Base-by-base conservation (phyloP, 2,888 invertebrate genomes). In the Macrosoma leucophasiata region DNA sequence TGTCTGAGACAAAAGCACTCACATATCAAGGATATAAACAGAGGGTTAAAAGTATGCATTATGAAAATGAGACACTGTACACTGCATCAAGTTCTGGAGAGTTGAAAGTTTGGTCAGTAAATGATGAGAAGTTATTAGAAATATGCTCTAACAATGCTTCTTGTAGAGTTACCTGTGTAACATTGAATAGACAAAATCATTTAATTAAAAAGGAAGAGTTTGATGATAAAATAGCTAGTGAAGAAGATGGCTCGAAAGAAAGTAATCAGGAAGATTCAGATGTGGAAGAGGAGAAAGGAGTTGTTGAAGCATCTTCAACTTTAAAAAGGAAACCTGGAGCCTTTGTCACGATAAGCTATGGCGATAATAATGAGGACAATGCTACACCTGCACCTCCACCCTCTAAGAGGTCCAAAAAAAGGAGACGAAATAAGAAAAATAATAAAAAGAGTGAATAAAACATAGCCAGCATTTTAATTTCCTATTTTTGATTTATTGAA, bases 11-110 rank as follows among this genome's bases (percentile, higher is more conserved):
- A 15, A 58, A 85, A 44, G 85, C 79, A 22, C 47, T 66, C 34
- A 69, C 74, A 32, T 76, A 84, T 41, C 55, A 77, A 39, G 90
- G 87, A 1, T 91, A 92, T 42, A 84, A 86, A 29, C 75, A 87
- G 26, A 86, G 94, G 60, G 88, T 94, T 0, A 92, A 93, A 64
- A 87, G 88, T 49, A 68, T 93, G 42, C 75, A 79, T 34, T 85
- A 71, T 54, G 73, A 84, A 33, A 85, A 88, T 29, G 67, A 86
- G 29, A 84, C 82, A 50, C 58, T 94, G 13, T 88, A 90, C 29
- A 89, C 93, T 17, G 90, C 90, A 10, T 91, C 93, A 4, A 95
- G 95, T 72, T 87, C 89, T 39, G 96, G 96, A 0, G 89, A 90
- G 58, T 77, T 95, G 26, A 93, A 92, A 72, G 70, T 94, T 0